Evolutionary conservation across 2,797 vertebrate species (phyloP).

Genomic region (Squalus acanthias): DNA sequence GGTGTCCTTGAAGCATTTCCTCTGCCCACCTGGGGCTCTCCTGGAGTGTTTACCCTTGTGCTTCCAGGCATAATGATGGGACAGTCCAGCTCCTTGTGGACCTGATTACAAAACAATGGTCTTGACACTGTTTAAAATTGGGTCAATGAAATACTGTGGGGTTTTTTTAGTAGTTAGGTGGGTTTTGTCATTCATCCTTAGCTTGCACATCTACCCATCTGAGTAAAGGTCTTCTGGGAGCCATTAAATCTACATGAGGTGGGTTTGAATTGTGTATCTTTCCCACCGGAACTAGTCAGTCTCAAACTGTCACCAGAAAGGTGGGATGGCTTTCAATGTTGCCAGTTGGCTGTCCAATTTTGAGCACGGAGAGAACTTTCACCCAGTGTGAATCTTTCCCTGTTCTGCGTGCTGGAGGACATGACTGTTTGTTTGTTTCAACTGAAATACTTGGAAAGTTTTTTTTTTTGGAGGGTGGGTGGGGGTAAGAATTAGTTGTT

Average conservation of each 20-base stretch:
- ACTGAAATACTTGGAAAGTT: background rate
- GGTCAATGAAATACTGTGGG: background rate
- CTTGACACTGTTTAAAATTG: background rate
- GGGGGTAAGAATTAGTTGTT: background rate
- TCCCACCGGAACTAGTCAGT: background rate
- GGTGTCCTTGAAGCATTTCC: too few species aligned
- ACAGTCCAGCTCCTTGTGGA: background rate
- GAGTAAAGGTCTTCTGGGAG: background rate
- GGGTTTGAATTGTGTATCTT: background rate
- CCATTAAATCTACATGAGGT: background rate
- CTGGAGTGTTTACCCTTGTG: background rate
- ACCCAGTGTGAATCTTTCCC: background rate
- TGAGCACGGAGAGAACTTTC: background rate
- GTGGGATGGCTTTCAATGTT: background rate
- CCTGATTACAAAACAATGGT: background rate
- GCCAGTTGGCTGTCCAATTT: background rate
- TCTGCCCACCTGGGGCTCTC: too few species aligned
- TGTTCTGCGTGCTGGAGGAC: background rate
- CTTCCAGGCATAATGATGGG: background rate
- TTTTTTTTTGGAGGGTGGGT: background rate
- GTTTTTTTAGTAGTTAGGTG: background rate
- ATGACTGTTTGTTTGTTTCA: background rate
- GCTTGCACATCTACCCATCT: background rate
- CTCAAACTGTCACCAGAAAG: background rate
- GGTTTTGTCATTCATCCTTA: background rate